phyloP scores from a whole-genome alignment of 2,113 vertebrate genomes.

The Fulmarus glacialis region DNA sequence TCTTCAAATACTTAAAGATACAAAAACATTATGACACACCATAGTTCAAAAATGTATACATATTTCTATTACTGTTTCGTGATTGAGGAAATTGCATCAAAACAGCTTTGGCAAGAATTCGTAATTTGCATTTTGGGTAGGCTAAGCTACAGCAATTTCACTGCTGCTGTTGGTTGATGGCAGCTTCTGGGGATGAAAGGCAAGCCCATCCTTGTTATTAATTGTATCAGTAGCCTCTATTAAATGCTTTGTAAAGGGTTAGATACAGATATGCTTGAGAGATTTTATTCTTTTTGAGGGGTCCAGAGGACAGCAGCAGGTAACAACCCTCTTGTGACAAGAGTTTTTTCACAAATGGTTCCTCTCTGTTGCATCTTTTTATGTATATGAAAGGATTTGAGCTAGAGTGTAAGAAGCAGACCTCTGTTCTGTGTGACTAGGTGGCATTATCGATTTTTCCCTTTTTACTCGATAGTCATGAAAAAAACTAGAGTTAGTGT shows the following conservation, averaged over 20 bases:
- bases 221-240: neutral
- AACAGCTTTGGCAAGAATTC: neutral
- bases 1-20: neutral
- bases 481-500: neutral
- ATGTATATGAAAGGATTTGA: neutral
- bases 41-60: neutral
- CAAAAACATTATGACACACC: neutral
- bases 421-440: neutral
- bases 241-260: neutral
- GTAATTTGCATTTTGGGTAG: neutral
- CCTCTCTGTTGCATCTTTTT: neutral
- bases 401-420: neutral
- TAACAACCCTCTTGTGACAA: neutral
- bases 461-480: neutral
- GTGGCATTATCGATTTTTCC: neutral
- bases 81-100: neutral
- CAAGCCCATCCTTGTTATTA: neutral
- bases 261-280: neutral
- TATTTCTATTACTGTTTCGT: neutral
- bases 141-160: neutral
- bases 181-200: neutral
- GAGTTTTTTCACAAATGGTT: neutral
- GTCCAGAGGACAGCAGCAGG: neutral
- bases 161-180: neutral
- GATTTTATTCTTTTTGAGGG: neutral